Evolutionary conservation across 2,888 invertebrate genomes (phyloP).

Genomic region (Sericinus montela): DNA sequence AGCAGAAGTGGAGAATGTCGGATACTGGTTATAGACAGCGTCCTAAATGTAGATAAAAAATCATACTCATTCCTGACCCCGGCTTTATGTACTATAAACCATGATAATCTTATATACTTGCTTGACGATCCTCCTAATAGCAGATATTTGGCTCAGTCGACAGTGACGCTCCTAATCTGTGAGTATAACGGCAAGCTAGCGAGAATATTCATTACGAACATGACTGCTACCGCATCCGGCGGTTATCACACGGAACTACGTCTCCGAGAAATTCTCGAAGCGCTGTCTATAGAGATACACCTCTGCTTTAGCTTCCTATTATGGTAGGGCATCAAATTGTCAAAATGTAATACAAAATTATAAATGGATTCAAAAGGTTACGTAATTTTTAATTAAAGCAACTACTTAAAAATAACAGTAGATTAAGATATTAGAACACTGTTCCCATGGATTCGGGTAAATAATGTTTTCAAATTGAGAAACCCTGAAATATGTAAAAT

Average conservation of each 20-base stretch:
- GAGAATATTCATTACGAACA: slow-evolving; percentile 49
- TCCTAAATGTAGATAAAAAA: no score
- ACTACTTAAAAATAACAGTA: no score
- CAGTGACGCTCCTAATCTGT: slow-evolving; percentile 45
- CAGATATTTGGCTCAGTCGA: slow-evolving; percentile 25
- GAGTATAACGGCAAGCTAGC: slow-evolving; percentile 36
- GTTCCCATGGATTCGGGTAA: no score
- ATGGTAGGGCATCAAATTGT: neutral
- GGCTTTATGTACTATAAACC: neutral
- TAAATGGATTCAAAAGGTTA: no score
- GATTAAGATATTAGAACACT: no score
- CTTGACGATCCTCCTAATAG: slow-evolving; percentile 8
- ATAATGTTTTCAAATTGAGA: no score
- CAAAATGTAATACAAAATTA: no score
- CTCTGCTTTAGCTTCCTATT: neutral
- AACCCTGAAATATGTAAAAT: no score
- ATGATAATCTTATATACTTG: slow-evolving; percentile 2
- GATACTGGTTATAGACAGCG: no score
- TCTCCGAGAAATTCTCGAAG: slow-evolving; percentile 16
- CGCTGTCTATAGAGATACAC: slow-evolving; percentile 7
- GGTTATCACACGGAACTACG: slow-evolving; percentile 47
- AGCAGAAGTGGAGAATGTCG: no score
- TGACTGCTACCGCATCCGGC: slow-evolving; percentile 38
- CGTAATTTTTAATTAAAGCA: no score
- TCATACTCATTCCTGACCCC: no score